phyloP scores from a whole-genome alignment of 2,888 invertebrate species.

The Drosophila nr. fundita region DNA sequence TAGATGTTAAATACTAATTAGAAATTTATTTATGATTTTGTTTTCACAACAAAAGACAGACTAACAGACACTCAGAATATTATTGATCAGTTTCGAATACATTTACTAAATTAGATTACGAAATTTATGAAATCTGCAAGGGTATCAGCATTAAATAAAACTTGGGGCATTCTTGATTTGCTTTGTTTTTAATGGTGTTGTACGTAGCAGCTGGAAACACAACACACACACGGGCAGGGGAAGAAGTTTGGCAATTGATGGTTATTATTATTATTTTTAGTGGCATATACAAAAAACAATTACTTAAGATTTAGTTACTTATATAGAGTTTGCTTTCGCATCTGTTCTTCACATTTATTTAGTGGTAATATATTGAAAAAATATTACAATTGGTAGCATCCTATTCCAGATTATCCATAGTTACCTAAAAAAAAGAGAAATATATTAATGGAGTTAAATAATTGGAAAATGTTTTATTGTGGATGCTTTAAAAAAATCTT shows the following conservation, averaged over 20 bases:
- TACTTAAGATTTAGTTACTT: constrained; percentile 61
- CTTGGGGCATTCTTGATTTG: constrained; percentile 34
- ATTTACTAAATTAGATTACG: no score
- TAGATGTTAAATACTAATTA: background rate
- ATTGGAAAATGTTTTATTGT: background rate
- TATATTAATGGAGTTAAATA: constrained; percentile 58
- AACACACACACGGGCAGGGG: constrained; percentile 40
- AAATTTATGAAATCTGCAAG: constrained; percentile 23
- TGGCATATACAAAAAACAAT: constrained; percentile 64
- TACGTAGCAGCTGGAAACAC: constrained; percentile 45
- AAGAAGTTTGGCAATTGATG: constrained; percentile 49
- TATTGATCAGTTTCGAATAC: background rate
- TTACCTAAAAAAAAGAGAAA: constrained; percentile 64
- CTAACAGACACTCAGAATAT: background rate
- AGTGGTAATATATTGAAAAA: background rate
- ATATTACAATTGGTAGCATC: constrained; percentile 15
- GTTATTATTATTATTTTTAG: constrained; percentile 61
- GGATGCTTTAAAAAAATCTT: background rate
- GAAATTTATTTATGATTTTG: background rate
- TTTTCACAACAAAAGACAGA: background rate
- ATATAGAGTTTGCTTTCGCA: constrained; percentile 41
- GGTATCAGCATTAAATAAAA: constrained; percentile 16
- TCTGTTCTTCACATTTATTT: constrained; percentile 12
- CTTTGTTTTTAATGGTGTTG: constrained; percentile 22
- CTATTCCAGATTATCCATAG: constrained; percentile 15